These are phyloP conservation scores for Glaucomys volans DNA, from an alignment of 2,113 vertebrate genomes.

Conservation along the genomic window DNA sequence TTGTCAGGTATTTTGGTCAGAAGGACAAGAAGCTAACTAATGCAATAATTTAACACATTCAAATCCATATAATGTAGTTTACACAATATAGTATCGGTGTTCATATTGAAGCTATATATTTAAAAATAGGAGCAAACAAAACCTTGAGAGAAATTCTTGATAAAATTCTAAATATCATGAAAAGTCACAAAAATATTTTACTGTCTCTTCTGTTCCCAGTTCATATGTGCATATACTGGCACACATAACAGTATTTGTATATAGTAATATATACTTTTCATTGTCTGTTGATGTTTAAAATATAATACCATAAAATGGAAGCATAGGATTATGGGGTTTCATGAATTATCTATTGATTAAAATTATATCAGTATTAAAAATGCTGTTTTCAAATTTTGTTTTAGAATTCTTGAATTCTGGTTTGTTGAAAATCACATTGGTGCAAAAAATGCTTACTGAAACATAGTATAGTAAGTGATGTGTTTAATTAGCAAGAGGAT, in stretches of 20 bases:
- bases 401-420: not conserved
- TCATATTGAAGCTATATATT: not conserved
- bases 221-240: too few relatives aligned
- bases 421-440: not conserved
- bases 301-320: not conserved
- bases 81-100: not conserved
- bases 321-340: not conserved
- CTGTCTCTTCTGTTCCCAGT: not conserved
- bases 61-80: not conserved
- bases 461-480: not conserved
- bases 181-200: too few relatives aligned
- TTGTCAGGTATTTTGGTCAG: too few relatives aligned
- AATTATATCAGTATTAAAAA: not conserved
- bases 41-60: not conserved
- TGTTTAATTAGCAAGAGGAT: not conserved
- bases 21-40: too few relatives aligned
- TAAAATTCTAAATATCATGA: too few relatives aligned
- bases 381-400: not conserved
- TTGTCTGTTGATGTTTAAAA: not conserved
- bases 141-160: too few relatives aligned
- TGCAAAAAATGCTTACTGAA: not conserved
- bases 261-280: not conserved
- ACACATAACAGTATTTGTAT: too few relatives aligned
- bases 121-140: too few relatives aligned
- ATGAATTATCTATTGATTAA: not conserved